phyloP scores from a whole-genome alignment of 2,113 vertebrate genomes.

The Nerophis lumbriciformis region DNA sequence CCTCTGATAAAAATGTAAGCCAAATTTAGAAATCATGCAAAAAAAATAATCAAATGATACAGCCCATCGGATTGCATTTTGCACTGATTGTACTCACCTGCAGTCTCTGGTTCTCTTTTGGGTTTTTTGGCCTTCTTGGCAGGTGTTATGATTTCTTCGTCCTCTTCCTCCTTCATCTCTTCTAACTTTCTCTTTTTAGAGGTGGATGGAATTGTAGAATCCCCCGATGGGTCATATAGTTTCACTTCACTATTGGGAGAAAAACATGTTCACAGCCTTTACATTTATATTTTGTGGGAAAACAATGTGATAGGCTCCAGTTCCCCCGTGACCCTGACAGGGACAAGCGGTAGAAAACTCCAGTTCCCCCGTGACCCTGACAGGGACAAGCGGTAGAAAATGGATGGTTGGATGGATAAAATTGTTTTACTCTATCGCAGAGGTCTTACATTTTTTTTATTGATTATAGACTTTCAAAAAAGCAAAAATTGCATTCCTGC shows the following conservation, averaged over 20 bases:
- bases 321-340: too few species aligned
- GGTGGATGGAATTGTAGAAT: constrained; percentile 83
- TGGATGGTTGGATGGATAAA: too few species aligned
- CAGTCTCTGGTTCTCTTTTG: constrained; percentile 75
- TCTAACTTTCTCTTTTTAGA: constrained; percentile 92
- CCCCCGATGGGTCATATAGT: constrained; percentile 88
- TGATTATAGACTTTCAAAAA: too few species aligned
- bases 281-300: not conserved
- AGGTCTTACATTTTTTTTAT: too few species aligned
- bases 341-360: too few species aligned
- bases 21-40: not conserved
- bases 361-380: too few species aligned
- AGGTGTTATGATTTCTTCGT: constrained; percentile 57
- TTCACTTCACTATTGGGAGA: constrained; percentile 78
- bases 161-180: constrained; percentile 76
- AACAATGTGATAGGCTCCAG: too few species aligned
- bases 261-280: not conserved
- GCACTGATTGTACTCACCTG: constrained; percentile 36
- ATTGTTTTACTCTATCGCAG: too few species aligned
- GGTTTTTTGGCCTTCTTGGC: constrained; percentile 75
- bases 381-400: too few species aligned
- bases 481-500: too few species aligned
- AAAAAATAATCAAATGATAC: not conserved
- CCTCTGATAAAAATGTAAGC: constrained; percentile 10
- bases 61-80: not conserved